Evolutionary conservation across 2,888 invertebrate species (phyloP).

Genomic region (Hirudinaria manillensis): DNA sequence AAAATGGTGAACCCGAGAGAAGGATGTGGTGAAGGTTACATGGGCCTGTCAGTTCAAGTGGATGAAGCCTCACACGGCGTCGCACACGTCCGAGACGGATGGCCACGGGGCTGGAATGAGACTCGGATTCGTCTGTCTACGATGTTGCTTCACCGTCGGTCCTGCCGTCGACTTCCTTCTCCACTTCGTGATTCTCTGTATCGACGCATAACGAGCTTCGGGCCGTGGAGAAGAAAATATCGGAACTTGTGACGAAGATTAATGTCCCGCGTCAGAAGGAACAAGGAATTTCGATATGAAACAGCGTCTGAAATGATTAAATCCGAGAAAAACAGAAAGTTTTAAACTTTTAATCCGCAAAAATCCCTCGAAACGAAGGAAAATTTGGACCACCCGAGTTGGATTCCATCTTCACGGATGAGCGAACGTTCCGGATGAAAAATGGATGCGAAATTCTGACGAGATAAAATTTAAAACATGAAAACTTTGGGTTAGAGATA

Average conservation of each 20-base stretch:
- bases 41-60: not conserved
- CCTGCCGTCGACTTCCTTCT: not conserved
- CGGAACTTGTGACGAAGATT: constrained; percentile 11
- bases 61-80: not conserved
- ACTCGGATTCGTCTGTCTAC: not conserved
- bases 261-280: constrained; percentile 18
- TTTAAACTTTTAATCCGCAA: constrained; percentile 2
- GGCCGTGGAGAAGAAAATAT: constrained; percentile 14
- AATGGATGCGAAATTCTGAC: too few species aligned
- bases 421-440: too few species aligned
- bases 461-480: constrained; percentile 1
- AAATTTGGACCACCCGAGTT: too few species aligned
- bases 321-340: constrained; percentile 12
- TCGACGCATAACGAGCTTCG: constrained; percentile 13
- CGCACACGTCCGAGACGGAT: too few species aligned
- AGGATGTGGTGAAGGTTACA: constrained; percentile 13
- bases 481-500: constrained; percentile 12
- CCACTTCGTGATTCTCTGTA: constrained; percentile 4
- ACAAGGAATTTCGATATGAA: constrained; percentile 19
- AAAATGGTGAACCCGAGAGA: constrained; percentile 19
- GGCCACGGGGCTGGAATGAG: too few species aligned
- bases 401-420: too few species aligned
- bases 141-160: not conserved
- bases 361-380: too few species aligned
- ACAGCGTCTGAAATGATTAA: constrained; percentile 18